Conservation (phyloP, 2,888 invertebrate genomes). For the Spodoptera picta region DNA sequence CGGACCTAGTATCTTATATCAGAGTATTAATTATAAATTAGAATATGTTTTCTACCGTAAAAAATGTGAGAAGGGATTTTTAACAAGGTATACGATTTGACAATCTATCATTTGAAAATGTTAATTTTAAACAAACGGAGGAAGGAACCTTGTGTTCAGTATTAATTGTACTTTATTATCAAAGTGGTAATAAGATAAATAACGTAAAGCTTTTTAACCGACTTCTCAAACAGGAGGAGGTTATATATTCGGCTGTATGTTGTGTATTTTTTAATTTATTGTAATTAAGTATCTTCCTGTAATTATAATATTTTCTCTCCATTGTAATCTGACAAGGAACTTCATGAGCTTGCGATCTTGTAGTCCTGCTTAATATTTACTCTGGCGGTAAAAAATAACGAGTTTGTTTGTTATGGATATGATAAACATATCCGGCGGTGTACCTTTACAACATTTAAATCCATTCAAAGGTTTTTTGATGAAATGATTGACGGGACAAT, state of each 20-base stretch:
- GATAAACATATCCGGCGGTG: slow-evolving; percentile 16
- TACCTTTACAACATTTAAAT: slow-evolving; percentile 31
- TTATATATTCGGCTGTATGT: no score
- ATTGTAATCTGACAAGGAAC: slow-evolving; percentile 27
- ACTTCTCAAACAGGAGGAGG: no score
- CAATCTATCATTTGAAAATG: no score
- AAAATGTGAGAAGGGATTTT: neutral
- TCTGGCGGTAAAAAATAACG: slow-evolving; percentile 30
- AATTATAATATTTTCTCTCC: neutral
- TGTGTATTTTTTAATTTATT: no score
- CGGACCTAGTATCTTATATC: slow-evolving; percentile 1
- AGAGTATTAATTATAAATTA: neutral
- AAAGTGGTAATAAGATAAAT: no score
- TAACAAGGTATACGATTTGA: neutral
- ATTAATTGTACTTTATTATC: no score
- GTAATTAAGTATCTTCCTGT: no score
- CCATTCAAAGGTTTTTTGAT: slow-evolving; percentile 50
- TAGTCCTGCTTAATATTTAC: slow-evolving; percentile 9
- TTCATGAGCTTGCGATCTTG: slow-evolving; percentile 14
- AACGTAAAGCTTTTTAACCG: no score
- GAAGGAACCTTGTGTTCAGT: no score
- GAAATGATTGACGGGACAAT: slow-evolving; percentile 77
- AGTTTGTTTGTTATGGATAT: slow-evolving; percentile 31
- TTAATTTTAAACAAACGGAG: no score
- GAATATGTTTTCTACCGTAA: slow-evolving; percentile 1